A percentile compares a stretch with the other conserved stretches of the same genome.
Conservation (phyloP, 2,888 invertebrate genomes). For the Acanthosoma haemorrhoidale region DNA sequence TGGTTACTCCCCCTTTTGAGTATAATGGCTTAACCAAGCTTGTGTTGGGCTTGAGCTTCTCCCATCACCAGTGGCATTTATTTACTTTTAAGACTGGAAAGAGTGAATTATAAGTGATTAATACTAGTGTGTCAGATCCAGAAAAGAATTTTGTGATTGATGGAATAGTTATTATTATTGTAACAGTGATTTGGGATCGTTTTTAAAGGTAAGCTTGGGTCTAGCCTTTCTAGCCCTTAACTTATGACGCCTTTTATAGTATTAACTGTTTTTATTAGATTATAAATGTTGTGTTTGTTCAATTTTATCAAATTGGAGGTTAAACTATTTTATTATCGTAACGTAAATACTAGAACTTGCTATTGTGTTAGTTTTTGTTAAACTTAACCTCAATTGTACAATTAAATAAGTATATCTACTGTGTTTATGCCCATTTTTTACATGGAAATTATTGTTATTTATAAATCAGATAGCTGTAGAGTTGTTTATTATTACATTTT, state of each 20-base stretch:
- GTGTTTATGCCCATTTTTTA: not conserved
- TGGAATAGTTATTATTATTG: conserved; percentile 16
- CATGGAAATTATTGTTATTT: not conserved
- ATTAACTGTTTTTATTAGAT: not conserved
- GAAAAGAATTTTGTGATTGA: conserved; percentile 13
- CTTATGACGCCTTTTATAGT: conserved; percentile 6
- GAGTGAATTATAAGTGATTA: conserved; percentile 1
- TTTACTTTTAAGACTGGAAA: conserved; percentile 20
- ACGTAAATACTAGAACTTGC: not conserved
- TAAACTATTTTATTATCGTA: not conserved
- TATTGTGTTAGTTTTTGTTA: not conserved
- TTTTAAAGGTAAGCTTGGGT: conserved; percentile 36
- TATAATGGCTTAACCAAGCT: conserved; percentile 35
- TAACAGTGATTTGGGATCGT: conserved; percentile 20
- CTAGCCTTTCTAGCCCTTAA: conserved; percentile 17
- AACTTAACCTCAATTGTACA: not conserved
- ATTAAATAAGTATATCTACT: not conserved
- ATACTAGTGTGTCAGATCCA: not conserved
- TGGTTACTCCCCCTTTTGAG: conserved; percentile 38
- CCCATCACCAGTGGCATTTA: conserved; percentile 30
- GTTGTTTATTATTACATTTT: not conserved
- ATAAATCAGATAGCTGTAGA: not conserved
- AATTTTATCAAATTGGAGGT: not conserved
- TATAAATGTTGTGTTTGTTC: not conserved
- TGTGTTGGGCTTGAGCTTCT: conserved; percentile 38